A percentile compares a stretch with the other conserved stretches of the same genome.
Conservation (phyloP, 37 sponge, comb jelly and placozoan species). For the Chondrosia reniformis region DNA sequence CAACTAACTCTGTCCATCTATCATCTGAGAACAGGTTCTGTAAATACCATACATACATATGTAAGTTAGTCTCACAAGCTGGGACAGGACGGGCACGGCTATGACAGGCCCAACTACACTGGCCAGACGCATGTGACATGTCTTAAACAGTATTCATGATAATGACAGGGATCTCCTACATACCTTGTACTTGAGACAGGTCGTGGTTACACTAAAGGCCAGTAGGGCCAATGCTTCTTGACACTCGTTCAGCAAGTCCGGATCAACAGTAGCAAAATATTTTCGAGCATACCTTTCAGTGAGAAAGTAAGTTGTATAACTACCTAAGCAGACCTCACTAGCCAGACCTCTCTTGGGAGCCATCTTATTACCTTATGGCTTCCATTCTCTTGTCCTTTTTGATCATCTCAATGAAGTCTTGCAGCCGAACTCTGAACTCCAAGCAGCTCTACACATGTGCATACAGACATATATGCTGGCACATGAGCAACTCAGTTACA, state of each 20-base stretch:
- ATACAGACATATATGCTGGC: background rate
- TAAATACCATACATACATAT: background rate
- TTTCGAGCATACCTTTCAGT: slow-evolving; percentile 77
- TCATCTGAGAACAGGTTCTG: slow-evolving; percentile 75
- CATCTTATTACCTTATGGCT: slow-evolving; percentile 86
- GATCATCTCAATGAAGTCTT: slow-evolving; percentile 92
- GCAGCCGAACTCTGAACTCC: slow-evolving; percentile 82
- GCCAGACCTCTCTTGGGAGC: background rate
- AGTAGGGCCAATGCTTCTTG: slow-evolving; percentile 87
- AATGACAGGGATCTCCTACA: background rate
- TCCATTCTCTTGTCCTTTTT: slow-evolving; percentile 58
- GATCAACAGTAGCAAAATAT: slow-evolving; percentile 60
- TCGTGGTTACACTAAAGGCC: slow-evolving; percentile 74
- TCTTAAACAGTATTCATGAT: no score
- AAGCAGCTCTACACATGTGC: slow-evolving; percentile 61
- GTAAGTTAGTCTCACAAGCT: background rate
- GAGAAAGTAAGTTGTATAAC: background rate
- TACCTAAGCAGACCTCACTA: background rate
- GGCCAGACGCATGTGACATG: background rate
- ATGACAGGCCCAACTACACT: background rate
- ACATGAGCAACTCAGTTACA: no score
- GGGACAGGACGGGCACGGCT: background rate
- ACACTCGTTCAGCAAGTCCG: slow-evolving; percentile 54
- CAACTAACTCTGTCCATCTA: slow-evolving; percentile 86
- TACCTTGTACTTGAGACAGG: slow-evolving; percentile 70